Base-by-base conservation (phyloP, 2,888 invertebrate species). In the Apodemia zela region DNA sequence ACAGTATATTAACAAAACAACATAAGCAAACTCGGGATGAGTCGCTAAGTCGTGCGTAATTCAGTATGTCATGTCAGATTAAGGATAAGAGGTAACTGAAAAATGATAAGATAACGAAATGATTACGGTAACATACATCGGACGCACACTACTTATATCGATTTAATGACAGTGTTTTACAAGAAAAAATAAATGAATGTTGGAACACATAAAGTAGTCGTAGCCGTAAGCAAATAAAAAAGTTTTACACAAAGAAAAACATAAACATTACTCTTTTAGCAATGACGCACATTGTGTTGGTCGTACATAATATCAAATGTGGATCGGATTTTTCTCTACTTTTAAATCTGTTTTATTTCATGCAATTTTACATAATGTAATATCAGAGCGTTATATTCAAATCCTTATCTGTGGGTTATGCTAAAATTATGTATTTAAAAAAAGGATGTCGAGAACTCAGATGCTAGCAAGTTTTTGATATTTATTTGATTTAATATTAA, bases 221-320 rank as follows among this genome's bases (percentile, higher is more conserved):
- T 11, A 21, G 8, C 51, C 18, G 17, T 11, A 21, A n/a, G 51
- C 21, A 18, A 10, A 51, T 51, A 51, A 51, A 51, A 51, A 21
- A 25, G 49, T 51, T 21, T 51, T 21, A 51, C 51, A 10, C 51
- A 51, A 51, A 51, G 51, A 21, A 21, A 38, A 51, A 49, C 51
- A 51, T 51, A 51, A 51, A 51, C 51, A 51, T 18, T 11, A 51
- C 51, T 18, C 18, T 51, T 51, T 51, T 51, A 51, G 51, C 51
- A 11, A 51, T 51, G 51, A 51, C 51, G 51, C 51, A 51, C 51
- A 38, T 38, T 5, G 38, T 38, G 38, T 11, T 17, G 51, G 3
- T 51, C 11, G 18, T 51, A n/a, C 51, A 51, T 21, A 18, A n/a
- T n/a, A n/a, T 51, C 51, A 51, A 51, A 51, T 47, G 17, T 38